Conservation (phyloP, 2,797 vertebrate genomes). For the Melanitta fusca region DNA sequence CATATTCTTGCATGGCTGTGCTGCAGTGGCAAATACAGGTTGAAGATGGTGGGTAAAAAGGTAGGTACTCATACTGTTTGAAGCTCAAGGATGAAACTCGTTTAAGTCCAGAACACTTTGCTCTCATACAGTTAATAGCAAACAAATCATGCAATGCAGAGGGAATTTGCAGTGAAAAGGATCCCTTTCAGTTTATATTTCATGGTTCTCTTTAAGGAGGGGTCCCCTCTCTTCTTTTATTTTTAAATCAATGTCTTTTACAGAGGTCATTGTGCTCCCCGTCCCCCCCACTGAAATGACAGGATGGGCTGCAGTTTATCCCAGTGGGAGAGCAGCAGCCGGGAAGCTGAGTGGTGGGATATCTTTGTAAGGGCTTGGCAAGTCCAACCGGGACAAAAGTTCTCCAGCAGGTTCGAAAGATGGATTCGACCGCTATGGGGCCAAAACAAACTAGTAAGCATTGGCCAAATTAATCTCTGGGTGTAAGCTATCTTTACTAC, state of each 20-base stretch:
- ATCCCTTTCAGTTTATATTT: constrained; percentile 70
- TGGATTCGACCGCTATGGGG: constrained; percentile 5
- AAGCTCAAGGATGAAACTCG: background rate
- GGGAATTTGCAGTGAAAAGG: constrained; percentile 40
- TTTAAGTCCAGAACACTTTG: constrained; percentile 25
- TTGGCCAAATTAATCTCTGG: background rate
- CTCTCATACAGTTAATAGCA: constrained; percentile 33
- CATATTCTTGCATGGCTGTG: background rate
- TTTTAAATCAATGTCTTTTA: constrained; percentile 70
- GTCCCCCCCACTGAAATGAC: constrained; percentile 43
- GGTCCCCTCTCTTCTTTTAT: constrained; percentile 44
- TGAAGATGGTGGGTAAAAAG: background rate
- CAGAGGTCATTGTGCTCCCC: constrained; percentile 52
- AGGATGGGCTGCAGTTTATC: constrained; percentile 72
- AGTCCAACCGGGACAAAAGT: constrained; percentile 55
- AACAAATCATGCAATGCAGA: constrained; percentile 40
- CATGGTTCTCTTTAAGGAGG: constrained; percentile 67
- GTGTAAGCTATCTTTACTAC: background rate
- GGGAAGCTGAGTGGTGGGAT: constrained; percentile 63
- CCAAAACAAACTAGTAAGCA: constrained; percentile 14
- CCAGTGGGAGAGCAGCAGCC: constrained; percentile 58
- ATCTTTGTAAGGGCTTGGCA: constrained; percentile 62
- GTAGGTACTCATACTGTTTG: background rate
- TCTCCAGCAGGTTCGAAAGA: constrained; percentile 62
- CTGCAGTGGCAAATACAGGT: background rate